These are phyloP conservation scores for Athalia rosae DNA, from an alignment of 2,888 invertebrate species.

Conservation along the genomic window DNA sequence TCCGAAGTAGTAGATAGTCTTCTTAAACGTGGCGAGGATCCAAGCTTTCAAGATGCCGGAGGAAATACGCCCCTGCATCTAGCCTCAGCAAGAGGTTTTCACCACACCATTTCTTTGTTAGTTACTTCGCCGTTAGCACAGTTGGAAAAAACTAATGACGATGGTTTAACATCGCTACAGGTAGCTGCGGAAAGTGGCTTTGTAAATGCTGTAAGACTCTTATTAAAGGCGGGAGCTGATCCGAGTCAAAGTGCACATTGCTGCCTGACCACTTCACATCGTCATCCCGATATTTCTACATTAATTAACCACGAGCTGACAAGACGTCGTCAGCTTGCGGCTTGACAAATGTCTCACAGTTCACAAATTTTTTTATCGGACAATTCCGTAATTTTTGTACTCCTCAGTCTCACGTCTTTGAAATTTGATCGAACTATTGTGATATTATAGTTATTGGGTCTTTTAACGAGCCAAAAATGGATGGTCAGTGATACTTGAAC, in stretches of 20 bases:
- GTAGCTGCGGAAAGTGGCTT: slow-evolving; percentile 72
- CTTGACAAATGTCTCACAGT: slow-evolving; percentile 52
- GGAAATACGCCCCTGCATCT: slow-evolving; percentile 72
- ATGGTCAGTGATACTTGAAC: not conserved
- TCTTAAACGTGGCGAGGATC: slow-evolving; percentile 64
- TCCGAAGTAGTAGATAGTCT: slow-evolving; percentile 61
- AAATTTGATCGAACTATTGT: slow-evolving; percentile 35
- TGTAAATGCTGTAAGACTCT: slow-evolving; percentile 63
- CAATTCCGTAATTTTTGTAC: slow-evolving; percentile 43
- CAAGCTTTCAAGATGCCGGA: slow-evolving; percentile 65
- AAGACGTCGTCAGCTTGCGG: slow-evolving; percentile 64
- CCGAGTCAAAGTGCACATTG: slow-evolving; percentile 58
- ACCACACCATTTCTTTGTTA: slow-evolving; percentile 66
- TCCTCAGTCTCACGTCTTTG: slow-evolving; percentile 41
- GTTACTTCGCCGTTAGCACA: slow-evolving; percentile 66
- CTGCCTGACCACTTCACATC: slow-evolving; percentile 58
- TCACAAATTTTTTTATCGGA: not conserved
- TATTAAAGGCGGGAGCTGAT: slow-evolving; percentile 64
- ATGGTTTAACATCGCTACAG: slow-evolving; percentile 68
- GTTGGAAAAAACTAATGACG: slow-evolving; percentile 66
- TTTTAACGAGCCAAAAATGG: not conserved
- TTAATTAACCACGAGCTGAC: slow-evolving; percentile 63
- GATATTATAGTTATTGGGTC: slow-evolving; percentile 40
- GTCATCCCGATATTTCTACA: slow-evolving; percentile 62
- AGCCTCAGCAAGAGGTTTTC: slow-evolving; percentile 70